phyloP scores from a whole-genome alignment of 2,113 vertebrate species.

The Pelodiscus sinensis region DNA sequence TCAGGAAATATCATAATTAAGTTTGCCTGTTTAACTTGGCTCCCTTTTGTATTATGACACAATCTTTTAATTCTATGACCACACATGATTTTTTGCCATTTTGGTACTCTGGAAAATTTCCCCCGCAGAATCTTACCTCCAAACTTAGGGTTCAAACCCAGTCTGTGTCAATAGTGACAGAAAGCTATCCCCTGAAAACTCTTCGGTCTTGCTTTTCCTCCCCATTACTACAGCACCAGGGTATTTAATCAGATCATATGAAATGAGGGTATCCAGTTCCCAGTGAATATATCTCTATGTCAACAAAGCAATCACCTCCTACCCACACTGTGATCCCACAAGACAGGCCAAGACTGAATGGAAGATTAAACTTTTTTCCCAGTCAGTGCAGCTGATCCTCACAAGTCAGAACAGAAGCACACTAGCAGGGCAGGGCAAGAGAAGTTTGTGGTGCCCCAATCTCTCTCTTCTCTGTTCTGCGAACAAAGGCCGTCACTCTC shows the following conservation, averaged over 20 bases:
- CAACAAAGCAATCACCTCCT: background rate
- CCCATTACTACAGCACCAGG: background rate
- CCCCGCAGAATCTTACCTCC: background rate
- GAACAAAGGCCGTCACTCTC: background rate
- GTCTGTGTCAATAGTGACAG: background rate
- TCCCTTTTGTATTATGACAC: background rate
- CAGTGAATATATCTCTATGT: background rate
- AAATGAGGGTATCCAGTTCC: background rate
- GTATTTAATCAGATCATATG: background rate
- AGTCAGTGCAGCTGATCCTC: background rate
- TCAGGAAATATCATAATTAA: background rate
- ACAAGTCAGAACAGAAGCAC: background rate
- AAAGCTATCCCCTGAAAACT: background rate
- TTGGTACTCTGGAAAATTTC: background rate
- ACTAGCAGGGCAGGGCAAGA: background rate
- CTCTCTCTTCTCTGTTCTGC: background rate
- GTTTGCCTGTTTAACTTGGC: background rate
- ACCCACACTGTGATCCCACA: background rate
- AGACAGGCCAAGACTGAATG: background rate
- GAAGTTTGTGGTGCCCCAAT: background rate
- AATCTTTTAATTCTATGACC: background rate
- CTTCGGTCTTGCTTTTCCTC: background rate
- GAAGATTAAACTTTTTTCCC: background rate
- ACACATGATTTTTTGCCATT: background rate
- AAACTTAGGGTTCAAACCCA: background rate